Evolutionary conservation across 2,888 invertebrate species (phyloP).

Genomic region (Coenonympha glycerion): DNA sequence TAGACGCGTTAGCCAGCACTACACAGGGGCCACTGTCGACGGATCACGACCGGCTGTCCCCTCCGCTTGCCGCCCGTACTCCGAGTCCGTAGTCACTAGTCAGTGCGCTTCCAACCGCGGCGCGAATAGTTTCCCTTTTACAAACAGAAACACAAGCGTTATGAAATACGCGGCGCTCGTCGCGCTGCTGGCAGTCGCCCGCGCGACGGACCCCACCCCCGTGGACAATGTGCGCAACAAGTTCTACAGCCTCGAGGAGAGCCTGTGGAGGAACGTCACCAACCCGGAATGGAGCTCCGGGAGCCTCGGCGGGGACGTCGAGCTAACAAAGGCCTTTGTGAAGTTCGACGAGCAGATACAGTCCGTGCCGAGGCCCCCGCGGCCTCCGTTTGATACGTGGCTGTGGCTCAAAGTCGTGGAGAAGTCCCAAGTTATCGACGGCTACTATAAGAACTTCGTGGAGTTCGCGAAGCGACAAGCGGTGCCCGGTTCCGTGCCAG

Average conservation of each 20-base stretch:
- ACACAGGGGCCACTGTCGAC: slow-evolving; percentile 12
- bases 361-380: slow-evolving; percentile 41
- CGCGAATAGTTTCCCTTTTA: slow-evolving; percentile 39
- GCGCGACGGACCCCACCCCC: slow-evolving; percentile 49
- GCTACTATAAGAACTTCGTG: slow-evolving; percentile 80
- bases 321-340: slow-evolving; percentile 76
- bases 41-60: slow-evolving; percentile 41
- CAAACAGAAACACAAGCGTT: slow-evolving; percentile 28
- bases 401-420: slow-evolving; percentile 79
- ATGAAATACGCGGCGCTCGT: slow-evolving; percentile 58
- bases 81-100: slow-evolving; percentile 36
- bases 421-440: slow-evolving; percentile 78
- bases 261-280: slow-evolving; percentile 66
- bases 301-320: slow-evolving; percentile 68
- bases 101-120: slow-evolving; percentile 53
- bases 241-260: slow-evolving; percentile 75
- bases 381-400: slow-evolving; percentile 66
- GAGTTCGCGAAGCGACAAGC: slow-evolving; percentile 73
- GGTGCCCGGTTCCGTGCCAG: slow-evolving; percentile 53
- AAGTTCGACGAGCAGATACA: slow-evolving; percentile 73
- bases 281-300: slow-evolving; percentile 54
- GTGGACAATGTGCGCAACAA: slow-evolving; percentile 78
- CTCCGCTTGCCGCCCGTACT: slow-evolving; percentile 39
- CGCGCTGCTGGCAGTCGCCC: slow-evolving; percentile 37
- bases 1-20: slow-evolving; percentile 23